Conservation (phyloP, 2,888 invertebrate species). For the Salticus scenicus region DNA sequence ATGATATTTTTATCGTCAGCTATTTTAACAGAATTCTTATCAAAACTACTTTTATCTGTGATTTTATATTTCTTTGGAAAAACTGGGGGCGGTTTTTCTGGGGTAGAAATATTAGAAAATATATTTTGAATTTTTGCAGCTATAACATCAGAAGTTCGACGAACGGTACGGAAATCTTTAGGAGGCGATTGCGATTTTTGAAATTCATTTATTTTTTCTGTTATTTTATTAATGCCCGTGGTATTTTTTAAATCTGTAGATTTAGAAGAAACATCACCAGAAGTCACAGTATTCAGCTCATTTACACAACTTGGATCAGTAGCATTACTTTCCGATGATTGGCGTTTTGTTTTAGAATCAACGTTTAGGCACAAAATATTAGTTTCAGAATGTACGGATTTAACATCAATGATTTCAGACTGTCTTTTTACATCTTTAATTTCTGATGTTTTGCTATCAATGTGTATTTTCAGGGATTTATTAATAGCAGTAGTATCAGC, state of each 20-base stretch:
- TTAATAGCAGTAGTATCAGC: neutral
- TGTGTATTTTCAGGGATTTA: neutral
- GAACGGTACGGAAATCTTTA: conserved; percentile 56
- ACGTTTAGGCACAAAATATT: too few relatives aligned
- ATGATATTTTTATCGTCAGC: neutral
- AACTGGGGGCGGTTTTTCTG: conserved; percentile 23
- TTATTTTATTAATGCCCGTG: neutral
- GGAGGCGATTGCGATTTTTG: conserved; percentile 40
- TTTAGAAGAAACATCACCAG: neutral
- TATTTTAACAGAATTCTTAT: neutral
- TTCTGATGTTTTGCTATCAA: neutral
- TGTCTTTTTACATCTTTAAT: neutral
- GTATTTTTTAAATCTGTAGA: neutral
- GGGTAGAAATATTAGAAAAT: conserved; percentile 46
- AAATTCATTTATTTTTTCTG: neutral
- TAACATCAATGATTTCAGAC: neutral
- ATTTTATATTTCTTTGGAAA: conserved; percentile 24
- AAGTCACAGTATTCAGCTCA: too few relatives aligned
- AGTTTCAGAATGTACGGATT: neutral
- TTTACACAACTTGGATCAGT: too few relatives aligned
- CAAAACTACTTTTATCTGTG: neutral
- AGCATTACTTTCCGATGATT: too few relatives aligned
- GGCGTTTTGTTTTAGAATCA: too few relatives aligned
- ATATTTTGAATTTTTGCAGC: conserved; percentile 65
- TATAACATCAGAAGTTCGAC: conserved; percentile 65